Evolutionary conservation across 2,888 invertebrate genomes (phyloP).

Genomic region (Acrobasis repandana): DNA sequence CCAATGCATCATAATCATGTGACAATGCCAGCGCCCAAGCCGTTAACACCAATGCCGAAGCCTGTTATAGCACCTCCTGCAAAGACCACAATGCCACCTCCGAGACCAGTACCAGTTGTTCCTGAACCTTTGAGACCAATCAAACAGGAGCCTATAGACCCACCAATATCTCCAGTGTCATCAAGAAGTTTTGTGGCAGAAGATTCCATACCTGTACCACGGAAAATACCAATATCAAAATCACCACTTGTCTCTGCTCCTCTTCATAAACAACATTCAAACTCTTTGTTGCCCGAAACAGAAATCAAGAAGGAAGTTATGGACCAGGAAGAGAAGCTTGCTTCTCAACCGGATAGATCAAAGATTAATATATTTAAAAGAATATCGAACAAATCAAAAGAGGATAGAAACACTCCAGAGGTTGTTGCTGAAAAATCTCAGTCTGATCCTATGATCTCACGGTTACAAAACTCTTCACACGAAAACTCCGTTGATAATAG

Average conservation of each 20-base stretch:
- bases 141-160: constrained; percentile 68
- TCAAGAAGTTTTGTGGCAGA: constrained; percentile 50
- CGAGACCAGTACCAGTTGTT: constrained; percentile 34
- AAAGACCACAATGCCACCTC: constrained; percentile 31
- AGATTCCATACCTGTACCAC: constrained; percentile 75
- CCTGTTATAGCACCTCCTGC: constrained; percentile 43
- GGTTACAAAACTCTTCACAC: constrained; percentile 65
- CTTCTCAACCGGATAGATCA: constrained; percentile 91
- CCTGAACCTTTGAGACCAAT: constrained; percentile 56
- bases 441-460: constrained; percentile 72
- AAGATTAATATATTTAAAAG: constrained; percentile 94
- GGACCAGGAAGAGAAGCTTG: constrained; percentile 84
- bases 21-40: constrained; percentile 65
- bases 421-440: constrained; percentile 68
- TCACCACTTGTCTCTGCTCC: constrained; percentile 70
- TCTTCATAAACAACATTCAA: constrained; percentile 58
- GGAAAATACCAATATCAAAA: constrained; percentile 76
- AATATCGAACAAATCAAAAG: constrained; percentile 89
- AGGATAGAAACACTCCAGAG: constrained; percentile 79
- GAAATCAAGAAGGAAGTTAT: constrained; percentile 80
- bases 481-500: constrained; percentile 55
- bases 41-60: constrained; percentile 47
- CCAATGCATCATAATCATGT: constrained; percentile 73
- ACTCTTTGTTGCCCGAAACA: constrained; percentile 59
- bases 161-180: constrained; percentile 40